Conservation (phyloP, 2,888 invertebrate genomes). For the Mythimna impura region DNA sequence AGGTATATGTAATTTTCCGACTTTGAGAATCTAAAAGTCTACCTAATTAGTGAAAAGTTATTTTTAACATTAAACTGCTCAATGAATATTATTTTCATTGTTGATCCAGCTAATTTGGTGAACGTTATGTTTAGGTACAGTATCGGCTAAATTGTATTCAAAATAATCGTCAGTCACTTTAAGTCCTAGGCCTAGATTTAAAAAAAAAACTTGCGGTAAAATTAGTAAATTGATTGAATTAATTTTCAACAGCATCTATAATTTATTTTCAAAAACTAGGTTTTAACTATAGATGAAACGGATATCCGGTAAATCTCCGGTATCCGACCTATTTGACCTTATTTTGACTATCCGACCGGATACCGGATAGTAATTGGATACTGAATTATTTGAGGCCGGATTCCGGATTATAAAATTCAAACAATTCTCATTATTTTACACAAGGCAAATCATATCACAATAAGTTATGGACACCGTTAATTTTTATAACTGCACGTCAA, state of each 20-base stretch:
- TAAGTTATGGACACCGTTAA: too few species aligned
- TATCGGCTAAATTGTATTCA: neutral
- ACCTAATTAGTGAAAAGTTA: constrained; percentile 19
- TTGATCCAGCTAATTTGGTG: neutral
- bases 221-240: neutral
- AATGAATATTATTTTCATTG: neutral
- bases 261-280: too few species aligned
- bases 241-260: neutral
- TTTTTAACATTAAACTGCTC: constrained; percentile 8
- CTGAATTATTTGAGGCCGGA: too few species aligned
- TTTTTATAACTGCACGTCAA: too few species aligned
- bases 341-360: too few species aligned
- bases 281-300: too few species aligned
- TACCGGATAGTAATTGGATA: too few species aligned
- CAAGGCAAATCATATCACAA: too few species aligned
- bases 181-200: neutral
- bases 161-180: neutral
- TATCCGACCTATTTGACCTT: too few species aligned
- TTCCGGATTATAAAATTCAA: too few species aligned
- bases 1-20: neutral
- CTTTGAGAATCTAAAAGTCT: constrained; percentile 7
- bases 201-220: neutral
- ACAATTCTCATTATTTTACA: too few species aligned
- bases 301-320: too few species aligned
- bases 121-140: neutral